Evolutionary conservation across 2,797 vertebrate species (phyloP), one percentile per base, ranked within the genome.

Genomic region (Mionectes olivaceus): DNA sequence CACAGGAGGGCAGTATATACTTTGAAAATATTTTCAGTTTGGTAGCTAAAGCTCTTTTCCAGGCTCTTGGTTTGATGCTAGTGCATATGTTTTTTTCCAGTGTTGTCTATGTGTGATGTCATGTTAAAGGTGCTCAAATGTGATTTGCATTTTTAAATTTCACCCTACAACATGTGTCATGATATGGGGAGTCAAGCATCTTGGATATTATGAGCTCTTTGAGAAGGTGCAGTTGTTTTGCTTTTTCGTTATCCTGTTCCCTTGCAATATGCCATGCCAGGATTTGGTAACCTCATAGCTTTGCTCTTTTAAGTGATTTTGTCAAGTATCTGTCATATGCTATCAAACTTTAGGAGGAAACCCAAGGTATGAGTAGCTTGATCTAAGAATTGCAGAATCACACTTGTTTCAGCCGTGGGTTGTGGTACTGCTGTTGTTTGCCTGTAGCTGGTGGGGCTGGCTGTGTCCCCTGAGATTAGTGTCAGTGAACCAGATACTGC

Each of bases 1-100:
- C 98, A 68, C 97, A 64, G 11, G 98, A 96, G 97, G 97, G 96
- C 97, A 97, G 97, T 89, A 86, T 87, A 37, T 46, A 44, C 69
- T 88, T 90, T 10, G 82, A 47, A 43, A 93, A 95, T 60, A 35
- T 4, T 87, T 77, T 57, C 37, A 46, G 41, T 33, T 70, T 80
- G 4, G 19, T 32, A 28, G 39, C 28, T 10, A 4, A 47, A 50
- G 16, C 11, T 81, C 2, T 86, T 94, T 89, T 87, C 69, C 25
- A 50, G 47, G 35, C 24, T 70, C 23, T 74, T 84, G 24, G 5
- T 64, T 69, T 84, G 41, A 82, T 59, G 13, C 18, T 28, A 12
- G 32, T 39, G 28, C 19, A 1, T 81, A 2, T 10, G 11, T n/a
- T 93, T 67, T 60, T 73, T 87, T 30, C 49, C 27, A 15, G 12